Base-by-base conservation (phyloP, 1,140 invertebrate genomes). In the Gryon sp. region DNA sequence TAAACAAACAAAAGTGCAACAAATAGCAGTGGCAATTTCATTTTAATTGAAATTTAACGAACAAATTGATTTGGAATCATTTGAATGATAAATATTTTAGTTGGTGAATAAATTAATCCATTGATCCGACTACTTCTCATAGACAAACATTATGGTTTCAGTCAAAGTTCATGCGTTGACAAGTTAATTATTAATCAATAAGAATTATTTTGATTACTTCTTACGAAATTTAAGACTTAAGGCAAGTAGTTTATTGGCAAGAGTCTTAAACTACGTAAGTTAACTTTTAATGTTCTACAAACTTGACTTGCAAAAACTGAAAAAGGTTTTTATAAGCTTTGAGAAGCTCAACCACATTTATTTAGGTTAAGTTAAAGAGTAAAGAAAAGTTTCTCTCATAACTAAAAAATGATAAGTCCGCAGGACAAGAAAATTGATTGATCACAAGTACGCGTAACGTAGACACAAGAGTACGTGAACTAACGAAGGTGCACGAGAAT, bases 381-480 rank as follows among this genome's bases (percentile, higher is more conserved):
- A 34, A 43, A 15, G 36, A 30, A 28, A 53, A 52, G 46, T 63
- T 63, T 38, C 14, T 63, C 46, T 24, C 38, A 63, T 41, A 65
- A 53, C 34, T 34, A 65, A 65, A 65, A 65, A 65, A 65, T 65
- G 60, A 65, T 65, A 65, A 65, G 60, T 53, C 28, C 14, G 26
- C 4, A 32, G 46, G 60, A 55, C 62, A 66, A 55, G 50, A 32
- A 46, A 55, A 66, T 66, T 66, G 62, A 53, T 53, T 66, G 62
- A 66, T 66, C 62, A 46, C 62, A 46, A 66, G 62, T 66, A 66
- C 62, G 62, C 62, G 48, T 55, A 36, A 66, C 28, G 28, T 66
- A 55, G 62, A 66, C 48, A 66, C 38, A 28, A 45, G 62, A 52
- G 48, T 55, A 28, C 40, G 50, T 16, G 38, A 41, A 19, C 62